phyloP scores from a whole-genome alignment of 2,113 vertebrate genomes.

The Indri indri region DNA sequence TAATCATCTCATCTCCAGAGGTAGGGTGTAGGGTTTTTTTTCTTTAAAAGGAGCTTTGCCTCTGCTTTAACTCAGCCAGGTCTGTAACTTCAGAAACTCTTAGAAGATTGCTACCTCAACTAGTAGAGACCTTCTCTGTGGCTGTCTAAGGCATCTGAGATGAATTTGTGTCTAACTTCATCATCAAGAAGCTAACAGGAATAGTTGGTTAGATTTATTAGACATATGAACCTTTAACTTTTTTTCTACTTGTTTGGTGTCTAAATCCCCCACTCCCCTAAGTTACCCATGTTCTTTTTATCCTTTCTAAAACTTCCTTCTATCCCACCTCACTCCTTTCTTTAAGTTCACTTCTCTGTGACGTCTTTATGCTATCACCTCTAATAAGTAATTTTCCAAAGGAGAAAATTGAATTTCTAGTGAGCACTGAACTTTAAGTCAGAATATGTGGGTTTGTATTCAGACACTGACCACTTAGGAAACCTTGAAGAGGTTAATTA shows the following conservation, averaged over 20 bases:
- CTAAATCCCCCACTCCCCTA: background rate
- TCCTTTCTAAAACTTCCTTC: background rate
- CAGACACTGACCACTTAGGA: background rate
- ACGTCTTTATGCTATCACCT: background rate
- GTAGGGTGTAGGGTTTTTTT: background rate
- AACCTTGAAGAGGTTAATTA: background rate
- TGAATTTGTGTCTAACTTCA: background rate
- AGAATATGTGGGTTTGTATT: background rate
- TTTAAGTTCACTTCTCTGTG: background rate
- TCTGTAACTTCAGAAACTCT: background rate
- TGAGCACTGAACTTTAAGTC: background rate
- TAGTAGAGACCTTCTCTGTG: background rate
- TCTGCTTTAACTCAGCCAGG: background rate
- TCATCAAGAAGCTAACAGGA: background rate
- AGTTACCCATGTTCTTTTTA: background rate
- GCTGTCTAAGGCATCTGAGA: background rate
- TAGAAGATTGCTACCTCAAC: background rate
- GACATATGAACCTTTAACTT: background rate
- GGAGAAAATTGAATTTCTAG: background rate
- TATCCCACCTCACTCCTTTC: background rate
- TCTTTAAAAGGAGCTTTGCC: background rate
- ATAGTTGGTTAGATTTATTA: background rate
- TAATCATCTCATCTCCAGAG: background rate
- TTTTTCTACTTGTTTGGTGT: background rate
- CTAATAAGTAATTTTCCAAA: constrained; percentile 22